Evolutionary conservation across 2,888 invertebrate species (phyloP).

Genomic region (Saturnia pavonia): DNA sequence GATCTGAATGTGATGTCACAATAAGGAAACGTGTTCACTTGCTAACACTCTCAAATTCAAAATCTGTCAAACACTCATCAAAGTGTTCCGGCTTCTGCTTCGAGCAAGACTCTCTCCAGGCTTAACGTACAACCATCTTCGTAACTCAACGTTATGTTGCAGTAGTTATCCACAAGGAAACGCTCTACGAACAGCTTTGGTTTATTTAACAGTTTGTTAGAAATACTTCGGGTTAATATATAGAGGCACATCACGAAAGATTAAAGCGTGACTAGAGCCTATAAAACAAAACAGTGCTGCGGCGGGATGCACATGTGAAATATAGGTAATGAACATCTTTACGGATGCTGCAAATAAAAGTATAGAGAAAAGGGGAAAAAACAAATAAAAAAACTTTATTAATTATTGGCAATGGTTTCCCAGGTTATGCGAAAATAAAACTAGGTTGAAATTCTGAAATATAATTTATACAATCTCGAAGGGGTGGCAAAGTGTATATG

Average conservation of each 20-base stretch:
- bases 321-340: neutral
- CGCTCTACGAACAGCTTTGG: neutral
- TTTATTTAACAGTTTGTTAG: neutral
- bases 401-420: too few relatives aligned
- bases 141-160: neutral
- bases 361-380: neutral
- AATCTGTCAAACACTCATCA: too few relatives aligned
- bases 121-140: neutral
- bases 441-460: too few relatives aligned
- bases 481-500: too few relatives aligned
- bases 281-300: neutral
- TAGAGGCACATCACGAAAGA: neutral
- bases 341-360: neutral
- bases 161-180: neutral
- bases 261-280: constrained; percentile 7
- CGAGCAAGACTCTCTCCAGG: neutral
- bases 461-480: too few relatives aligned
- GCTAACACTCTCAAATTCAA: too few relatives aligned
- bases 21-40: too few relatives aligned
- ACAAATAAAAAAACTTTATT: too few relatives aligned
- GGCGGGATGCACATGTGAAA: constrained; percentile 7
- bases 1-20: too few relatives aligned
- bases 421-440: too few relatives aligned
- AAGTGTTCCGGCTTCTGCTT: neutral
- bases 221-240: constrained; percentile 5